Conservation (phyloP, 2,888 invertebrate genomes). For the Uloborus plumipes region DNA sequence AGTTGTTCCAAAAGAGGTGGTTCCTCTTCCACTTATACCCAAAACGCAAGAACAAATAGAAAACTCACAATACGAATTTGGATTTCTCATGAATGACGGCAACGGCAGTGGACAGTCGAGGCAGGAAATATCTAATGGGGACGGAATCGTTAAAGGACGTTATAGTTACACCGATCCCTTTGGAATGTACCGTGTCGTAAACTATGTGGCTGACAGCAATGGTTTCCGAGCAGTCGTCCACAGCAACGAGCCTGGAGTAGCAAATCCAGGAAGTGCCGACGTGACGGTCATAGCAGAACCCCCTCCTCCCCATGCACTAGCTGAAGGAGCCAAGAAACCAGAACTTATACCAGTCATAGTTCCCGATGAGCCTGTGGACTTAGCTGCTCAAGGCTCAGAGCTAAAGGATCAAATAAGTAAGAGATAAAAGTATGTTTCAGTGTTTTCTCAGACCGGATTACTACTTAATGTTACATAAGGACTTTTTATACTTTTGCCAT, state of each 20-base stretch:
- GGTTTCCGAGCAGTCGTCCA: constrained; percentile 31
- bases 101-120: constrained; percentile 40
- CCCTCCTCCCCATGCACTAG: constrained; percentile 20
- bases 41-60: not conserved
- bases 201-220: constrained; percentile 45
- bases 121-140: constrained; percentile 29
- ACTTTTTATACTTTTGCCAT: no score
- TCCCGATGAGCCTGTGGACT: constrained; percentile 7
- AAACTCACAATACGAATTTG: constrained; percentile 33
- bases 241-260: constrained; percentile 49
- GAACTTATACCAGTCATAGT: not conserved
- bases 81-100: constrained; percentile 51
- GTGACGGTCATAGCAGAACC: constrained; percentile 38
- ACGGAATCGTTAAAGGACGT: constrained; percentile 33
- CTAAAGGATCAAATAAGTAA: not conserved
- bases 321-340: constrained; percentile 17
- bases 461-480: no score
- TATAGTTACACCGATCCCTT: constrained; percentile 38
- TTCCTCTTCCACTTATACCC: no score
- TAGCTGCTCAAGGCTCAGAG: constrained; percentile 4
- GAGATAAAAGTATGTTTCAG: no score
- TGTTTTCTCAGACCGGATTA: no score
- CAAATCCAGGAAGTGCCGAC: constrained; percentile 48
- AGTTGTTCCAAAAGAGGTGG: no score
- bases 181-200: constrained; percentile 36